Conservation (phyloP, 2,797 vertebrate genomes). For the Karalla daura region DNA sequence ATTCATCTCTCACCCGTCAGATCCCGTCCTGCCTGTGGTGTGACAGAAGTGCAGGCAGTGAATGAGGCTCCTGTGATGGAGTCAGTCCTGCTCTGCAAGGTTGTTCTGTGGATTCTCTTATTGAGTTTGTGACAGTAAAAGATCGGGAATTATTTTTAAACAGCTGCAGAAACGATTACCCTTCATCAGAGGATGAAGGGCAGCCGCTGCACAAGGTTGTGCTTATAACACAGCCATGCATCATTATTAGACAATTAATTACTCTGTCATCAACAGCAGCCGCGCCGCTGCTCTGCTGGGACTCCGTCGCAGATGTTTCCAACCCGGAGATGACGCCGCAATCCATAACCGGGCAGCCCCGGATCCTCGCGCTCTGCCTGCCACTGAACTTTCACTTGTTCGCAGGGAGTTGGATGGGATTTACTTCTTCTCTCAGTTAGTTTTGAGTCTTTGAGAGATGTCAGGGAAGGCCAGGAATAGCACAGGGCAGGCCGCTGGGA, state of each 20-base stretch:
- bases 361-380: slow-evolving; percentile 25
- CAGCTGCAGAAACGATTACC: slow-evolving; percentile 77
- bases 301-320: slow-evolving; percentile 64
- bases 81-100: slow-evolving; percentile 47
- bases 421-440: slow-evolving; percentile 55
- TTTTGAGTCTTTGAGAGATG: slow-evolving; percentile 72
- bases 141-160: slow-evolving; percentile 61
- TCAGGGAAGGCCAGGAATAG: slow-evolving; percentile 74
- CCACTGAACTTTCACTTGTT: slow-evolving; percentile 55
- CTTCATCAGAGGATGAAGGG: slow-evolving; percentile 80
- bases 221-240: slow-evolving; percentile 71
- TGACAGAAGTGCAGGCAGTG: background rate
- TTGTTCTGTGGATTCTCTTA: slow-evolving; percentile 51
- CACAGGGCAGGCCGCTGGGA: slow-evolving; percentile 64
- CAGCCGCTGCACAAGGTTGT: slow-evolving; percentile 65
- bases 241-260: slow-evolving; percentile 84
- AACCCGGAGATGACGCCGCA: slow-evolving; percentile 45
- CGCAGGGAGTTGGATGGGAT: slow-evolving; percentile 31
- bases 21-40: background rate
- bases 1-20: background rate
- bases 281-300: slow-evolving; percentile 49
- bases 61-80: background rate
- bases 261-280: slow-evolving; percentile 70
- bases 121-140: slow-evolving; percentile 62
- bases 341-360: slow-evolving; percentile 36